These are phyloP conservation scores for Tipula lateralis DNA, from an alignment of 2,888 invertebrate species.

Conservation along the genomic window DNA sequence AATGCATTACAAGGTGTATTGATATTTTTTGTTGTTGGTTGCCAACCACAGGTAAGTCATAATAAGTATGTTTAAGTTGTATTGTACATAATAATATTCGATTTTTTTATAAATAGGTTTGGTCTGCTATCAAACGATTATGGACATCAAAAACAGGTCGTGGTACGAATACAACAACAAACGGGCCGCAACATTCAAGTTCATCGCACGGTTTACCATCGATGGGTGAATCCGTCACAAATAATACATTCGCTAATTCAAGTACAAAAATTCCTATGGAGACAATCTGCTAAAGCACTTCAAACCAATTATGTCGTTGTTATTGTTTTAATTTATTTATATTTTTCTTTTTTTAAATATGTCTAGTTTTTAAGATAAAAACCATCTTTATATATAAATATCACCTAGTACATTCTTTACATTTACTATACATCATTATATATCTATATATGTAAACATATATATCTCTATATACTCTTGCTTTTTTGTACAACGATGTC, in stretches of 20 bases:
- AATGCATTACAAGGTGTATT: conserved; percentile 84
- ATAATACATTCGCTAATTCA: conserved; percentile 60
- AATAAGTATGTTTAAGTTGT: conserved; percentile 29
- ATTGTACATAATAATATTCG: conserved; percentile 26
- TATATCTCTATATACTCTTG: not conserved
- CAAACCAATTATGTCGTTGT: not conserved
- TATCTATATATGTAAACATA: too few species aligned
- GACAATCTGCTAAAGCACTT: conserved; percentile 53
- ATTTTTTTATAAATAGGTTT: conserved; percentile 52
- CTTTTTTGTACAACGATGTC: not conserved
- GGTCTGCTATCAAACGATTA: conserved; percentile 62
- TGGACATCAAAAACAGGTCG: conserved; percentile 58
- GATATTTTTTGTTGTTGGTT: conserved; percentile 83
- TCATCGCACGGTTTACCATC: conserved; percentile 78
- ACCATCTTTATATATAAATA: not conserved
- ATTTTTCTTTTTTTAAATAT: not conserved
- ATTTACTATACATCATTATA: not conserved
- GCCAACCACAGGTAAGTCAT: conserved; percentile 70
- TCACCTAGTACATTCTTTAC: not conserved
- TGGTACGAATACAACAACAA: conserved; percentile 54
- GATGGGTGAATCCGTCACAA: conserved; percentile 69
- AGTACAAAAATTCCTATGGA: conserved; percentile 55
- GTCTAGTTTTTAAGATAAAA: not conserved
- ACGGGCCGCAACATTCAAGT: conserved; percentile 64
- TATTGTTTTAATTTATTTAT: conserved; percentile 19